phyloP scores from a whole-genome alignment of 2,113 vertebrate genomes.

The Glaucidium brasilianum region DNA sequence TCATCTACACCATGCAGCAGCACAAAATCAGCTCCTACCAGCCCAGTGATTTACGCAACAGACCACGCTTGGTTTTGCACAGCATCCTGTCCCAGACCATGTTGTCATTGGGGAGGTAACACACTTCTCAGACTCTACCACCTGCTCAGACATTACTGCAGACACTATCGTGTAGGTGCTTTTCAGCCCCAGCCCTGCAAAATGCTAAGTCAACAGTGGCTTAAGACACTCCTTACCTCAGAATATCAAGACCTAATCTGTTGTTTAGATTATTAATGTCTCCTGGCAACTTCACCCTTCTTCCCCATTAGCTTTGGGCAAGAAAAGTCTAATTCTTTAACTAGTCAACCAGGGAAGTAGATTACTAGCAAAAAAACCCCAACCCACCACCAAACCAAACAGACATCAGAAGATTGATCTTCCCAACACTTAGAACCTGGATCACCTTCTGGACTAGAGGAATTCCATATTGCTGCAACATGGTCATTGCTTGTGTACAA shows the following conservation, averaged over 20 bases:
- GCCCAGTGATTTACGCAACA: neutral
- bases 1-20: neutral
- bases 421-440: neutral
- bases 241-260: neutral
- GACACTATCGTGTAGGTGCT: fast-evolving
- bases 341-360: neutral
- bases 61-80: neutral
- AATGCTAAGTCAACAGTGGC: neutral
- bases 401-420: neutral
- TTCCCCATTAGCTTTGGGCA: neutral
- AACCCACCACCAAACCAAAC: neutral
- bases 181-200: neutral
- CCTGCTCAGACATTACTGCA: neutral
- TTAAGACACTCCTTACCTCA: neutral
- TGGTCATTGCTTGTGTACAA: neutral
- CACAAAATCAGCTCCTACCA: neutral
- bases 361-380: neutral
- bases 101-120: neutral
- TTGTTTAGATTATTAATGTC: neutral
- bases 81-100: neutral
- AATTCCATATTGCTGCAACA: neutral
- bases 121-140: neutral
- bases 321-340: neutral
- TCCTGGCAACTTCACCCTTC: neutral
- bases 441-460: neutral